Percentiles rank a stretch among this genome's conserved stretches.
Conservation (phyloP, 2,113 vertebrate genomes). For the Oreochromis tanganicae region DNA sequence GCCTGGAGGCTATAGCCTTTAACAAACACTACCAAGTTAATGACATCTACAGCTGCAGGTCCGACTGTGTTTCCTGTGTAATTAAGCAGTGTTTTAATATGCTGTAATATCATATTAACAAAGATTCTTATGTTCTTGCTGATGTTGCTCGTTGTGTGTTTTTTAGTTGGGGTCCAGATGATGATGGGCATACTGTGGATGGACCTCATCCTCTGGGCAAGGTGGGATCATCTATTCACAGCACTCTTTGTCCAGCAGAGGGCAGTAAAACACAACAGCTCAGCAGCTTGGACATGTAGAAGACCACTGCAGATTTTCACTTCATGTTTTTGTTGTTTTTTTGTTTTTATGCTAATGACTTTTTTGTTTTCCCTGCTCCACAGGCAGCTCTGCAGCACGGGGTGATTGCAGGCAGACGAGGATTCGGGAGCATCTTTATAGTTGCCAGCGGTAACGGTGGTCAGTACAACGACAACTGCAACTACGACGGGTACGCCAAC, state of each 20-base stretch:
- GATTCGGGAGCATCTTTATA: conserved; percentile 95
- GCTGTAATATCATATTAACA: background rate
- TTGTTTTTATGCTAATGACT: background rate
- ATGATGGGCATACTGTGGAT: conserved; percentile 93
- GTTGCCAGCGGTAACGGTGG: conserved; percentile 97
- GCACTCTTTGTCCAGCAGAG: conserved; percentile 37
- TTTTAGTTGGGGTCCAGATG: conserved; percentile 94
- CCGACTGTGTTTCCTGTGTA: background rate
- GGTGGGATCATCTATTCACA: conserved; percentile 59
- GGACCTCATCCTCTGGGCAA: conserved; percentile 95
- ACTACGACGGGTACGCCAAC: conserved; percentile 96
- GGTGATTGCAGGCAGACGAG: conserved; percentile 86
- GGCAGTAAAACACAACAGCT: conserved; percentile 17
- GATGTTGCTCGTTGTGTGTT: background rate
- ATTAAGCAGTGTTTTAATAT: background rate
- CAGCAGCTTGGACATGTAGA: background rate
- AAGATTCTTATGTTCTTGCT: background rate
- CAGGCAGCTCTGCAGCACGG: conserved; percentile 95
- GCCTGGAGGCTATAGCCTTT: conserved; percentile 96
- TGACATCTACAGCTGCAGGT: conserved; percentile 99
- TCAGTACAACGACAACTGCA: conserved; percentile 91
- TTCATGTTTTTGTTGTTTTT: background rate
- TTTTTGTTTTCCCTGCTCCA: background rate
- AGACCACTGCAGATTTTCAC: background rate
- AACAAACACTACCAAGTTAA: conserved; percentile 99